Base-by-base conservation (phyloP, 2,888 invertebrate genomes). In the Plutella xylostella region DNA sequence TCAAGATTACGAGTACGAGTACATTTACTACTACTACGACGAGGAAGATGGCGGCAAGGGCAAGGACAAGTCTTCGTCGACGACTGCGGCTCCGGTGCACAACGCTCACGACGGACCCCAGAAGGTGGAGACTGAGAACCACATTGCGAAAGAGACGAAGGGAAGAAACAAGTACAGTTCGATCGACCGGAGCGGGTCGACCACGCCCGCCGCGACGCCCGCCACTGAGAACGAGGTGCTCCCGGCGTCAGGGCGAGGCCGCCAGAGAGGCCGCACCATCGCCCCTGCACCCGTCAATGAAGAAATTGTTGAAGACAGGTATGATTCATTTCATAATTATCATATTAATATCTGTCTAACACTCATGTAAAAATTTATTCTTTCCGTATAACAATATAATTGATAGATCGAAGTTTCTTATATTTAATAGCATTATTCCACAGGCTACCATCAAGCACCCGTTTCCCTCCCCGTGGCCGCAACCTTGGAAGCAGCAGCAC, bases 1-100 rank as follows among this genome's bases (percentile, higher is more conserved):
- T 2, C 91, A 94, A 68, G 94, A 95, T 63, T 94, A 94, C 62
- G 95, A 95, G 68, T 95, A 94, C 62, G 95, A 95, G 66, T 95
- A 95, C 63, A 92, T 95, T 20, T 95, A 95, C 63, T 95, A 95
- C 63, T 95, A 95, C 59, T 92, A 93, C 57, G 93, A 94, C 57
- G 94, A 94, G 53, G 93, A 92, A 3, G 92, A 92, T 17, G 89
- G 88, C 40, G 61, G 61, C 21, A 67, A 69, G 35, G 55, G 54
- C 4, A 70, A 69, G 38, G 68, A 72, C 19, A 60, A 63, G 28
- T 21, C 56, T 19, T 52, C 60, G 12, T 55, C 70, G 3, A 66
- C 63, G n/a, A 62, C 69, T n/a, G 65, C 63, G 31, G 53, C 69
- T 1, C 53, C 71, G 15, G 65, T 71, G 2, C 66, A 68, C 48